Evolutionary conservation across 2,797 vertebrate genomes (phyloP).

Genomic region (Premnoplex brunnescens): DNA sequence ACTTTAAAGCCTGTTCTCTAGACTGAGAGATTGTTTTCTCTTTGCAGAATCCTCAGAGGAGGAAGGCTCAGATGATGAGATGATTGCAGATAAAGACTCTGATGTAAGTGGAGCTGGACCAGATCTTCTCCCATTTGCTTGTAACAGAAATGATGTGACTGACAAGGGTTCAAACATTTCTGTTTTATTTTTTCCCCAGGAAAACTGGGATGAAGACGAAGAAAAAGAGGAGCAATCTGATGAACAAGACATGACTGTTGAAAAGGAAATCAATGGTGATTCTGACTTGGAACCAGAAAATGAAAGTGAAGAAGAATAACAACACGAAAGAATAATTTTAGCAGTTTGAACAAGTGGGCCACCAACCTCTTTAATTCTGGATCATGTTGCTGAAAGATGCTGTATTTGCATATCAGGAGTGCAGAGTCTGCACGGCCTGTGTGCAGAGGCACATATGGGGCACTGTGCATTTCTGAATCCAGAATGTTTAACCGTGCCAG

Average conservation of each 20-base stretch:
- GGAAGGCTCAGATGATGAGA: slow-evolving; percentile 90
- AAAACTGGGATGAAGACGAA: slow-evolving; percentile 92
- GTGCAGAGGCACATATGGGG: slow-evolving; percentile 35
- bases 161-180: neutral
- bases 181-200: slow-evolving; percentile 40
- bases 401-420: slow-evolving; percentile 40
- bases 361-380: slow-evolving; percentile 38
- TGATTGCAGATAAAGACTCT: slow-evolving; percentile 86
- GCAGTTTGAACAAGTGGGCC: slow-evolving; percentile 36
- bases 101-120: slow-evolving; percentile 83
- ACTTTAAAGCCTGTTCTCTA: neutral
- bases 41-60: slow-evolving; percentile 90
- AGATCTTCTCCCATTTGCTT: neutral
- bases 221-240: slow-evolving; percentile 70
- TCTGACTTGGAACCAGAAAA: slow-evolving; percentile 93
- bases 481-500: slow-evolving; percentile 64
- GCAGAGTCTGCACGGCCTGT: slow-evolving; percentile 26
- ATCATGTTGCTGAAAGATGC: slow-evolving; percentile 41
- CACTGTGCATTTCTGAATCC: slow-evolving; percentile 56
- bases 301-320: slow-evolving; percentile 95
- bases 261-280: slow-evolving; percentile 92
- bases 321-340: neutral
- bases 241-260: slow-evolving; percentile 78
- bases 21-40: slow-evolving; percentile 5
- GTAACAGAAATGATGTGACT: neutral